Evolutionary conservation across 2,888 invertebrate species (phyloP).

Genomic region (Lasioglossum marginatum): DNA sequence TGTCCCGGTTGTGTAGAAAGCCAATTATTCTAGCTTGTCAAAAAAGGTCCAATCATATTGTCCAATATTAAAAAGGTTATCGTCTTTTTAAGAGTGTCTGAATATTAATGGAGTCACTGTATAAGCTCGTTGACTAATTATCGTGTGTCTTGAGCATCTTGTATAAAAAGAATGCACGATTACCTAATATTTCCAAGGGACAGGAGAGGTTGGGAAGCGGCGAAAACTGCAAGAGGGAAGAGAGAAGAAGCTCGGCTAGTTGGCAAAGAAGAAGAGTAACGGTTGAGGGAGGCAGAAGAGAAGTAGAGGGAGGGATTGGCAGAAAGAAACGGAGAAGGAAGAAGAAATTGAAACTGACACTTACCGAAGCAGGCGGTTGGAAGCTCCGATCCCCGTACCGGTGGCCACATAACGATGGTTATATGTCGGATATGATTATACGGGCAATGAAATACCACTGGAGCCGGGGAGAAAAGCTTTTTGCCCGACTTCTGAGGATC

Average conservation of each 20-base stretch:
- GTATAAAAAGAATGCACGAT: background rate
- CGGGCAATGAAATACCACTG: constrained; percentile 56
- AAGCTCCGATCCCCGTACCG: background rate
- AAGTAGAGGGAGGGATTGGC: background rate
- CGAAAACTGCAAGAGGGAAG: background rate
- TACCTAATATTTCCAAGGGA: background rate
- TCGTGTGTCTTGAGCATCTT: background rate
- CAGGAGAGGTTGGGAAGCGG: background rate
- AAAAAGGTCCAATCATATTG: no score
- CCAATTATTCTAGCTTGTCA: no score
- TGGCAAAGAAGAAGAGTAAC: background rate
- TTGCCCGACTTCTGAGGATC: constrained; percentile 44
- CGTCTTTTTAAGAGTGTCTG: no score
- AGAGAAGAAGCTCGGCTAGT: background rate
- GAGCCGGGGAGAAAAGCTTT: constrained; percentile 46
- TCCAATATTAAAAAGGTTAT: no score
- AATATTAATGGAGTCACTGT: no score
- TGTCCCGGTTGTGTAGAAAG: no score
- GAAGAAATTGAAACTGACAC: constrained; percentile 42
- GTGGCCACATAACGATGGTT: constrained; percentile 40
- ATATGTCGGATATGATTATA: constrained; percentile 57
- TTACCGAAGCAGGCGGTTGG: constrained; percentile 24
- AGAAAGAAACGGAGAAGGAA: background rate
- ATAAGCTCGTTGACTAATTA: background rate
- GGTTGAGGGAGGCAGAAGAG: background rate